phyloP scores from a whole-genome alignment of 2,113 vertebrate species.

The Candoia aspera region DNA sequence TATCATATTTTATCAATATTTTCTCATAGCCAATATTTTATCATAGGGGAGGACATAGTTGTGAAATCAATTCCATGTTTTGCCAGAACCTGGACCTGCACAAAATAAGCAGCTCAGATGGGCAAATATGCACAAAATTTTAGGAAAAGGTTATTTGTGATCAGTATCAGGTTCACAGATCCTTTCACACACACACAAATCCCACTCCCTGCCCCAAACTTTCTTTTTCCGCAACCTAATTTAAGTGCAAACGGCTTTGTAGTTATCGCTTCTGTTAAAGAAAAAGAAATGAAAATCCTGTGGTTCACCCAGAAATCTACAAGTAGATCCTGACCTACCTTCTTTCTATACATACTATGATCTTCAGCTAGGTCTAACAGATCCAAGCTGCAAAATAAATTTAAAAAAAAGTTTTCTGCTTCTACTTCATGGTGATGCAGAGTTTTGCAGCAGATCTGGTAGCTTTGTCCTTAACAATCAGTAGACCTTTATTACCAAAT shows the following conservation, averaged over 20 bases:
- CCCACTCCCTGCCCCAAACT: background rate
- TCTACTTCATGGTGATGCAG: background rate
- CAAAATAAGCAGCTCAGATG: background rate
- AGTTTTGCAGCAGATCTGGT: background rate
- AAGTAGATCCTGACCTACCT: background rate
- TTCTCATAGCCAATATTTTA: slow-evolving; percentile 26
- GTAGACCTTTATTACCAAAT: background rate
- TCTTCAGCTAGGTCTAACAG: background rate
- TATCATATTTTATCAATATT: too few relatives aligned
- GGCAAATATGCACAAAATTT: background rate
- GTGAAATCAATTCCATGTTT: background rate
- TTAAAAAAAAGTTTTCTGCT: background rate
- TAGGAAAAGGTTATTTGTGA: background rate
- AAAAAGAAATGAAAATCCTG: background rate
- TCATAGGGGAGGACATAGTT: background rate
- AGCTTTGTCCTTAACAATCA: background rate
- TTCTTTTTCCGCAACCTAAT: background rate
- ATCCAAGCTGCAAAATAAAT: background rate
- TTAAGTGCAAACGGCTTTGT: background rate
- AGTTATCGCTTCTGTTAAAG: background rate
- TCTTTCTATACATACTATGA: background rate
- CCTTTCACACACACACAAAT: background rate
- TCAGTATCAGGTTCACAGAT: background rate
- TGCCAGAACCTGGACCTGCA: background rate
- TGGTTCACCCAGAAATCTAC: background rate